These are phyloP conservation scores for Macaria liturata DNA, from an alignment of 2,888 invertebrate species.

Conservation along the genomic window DNA sequence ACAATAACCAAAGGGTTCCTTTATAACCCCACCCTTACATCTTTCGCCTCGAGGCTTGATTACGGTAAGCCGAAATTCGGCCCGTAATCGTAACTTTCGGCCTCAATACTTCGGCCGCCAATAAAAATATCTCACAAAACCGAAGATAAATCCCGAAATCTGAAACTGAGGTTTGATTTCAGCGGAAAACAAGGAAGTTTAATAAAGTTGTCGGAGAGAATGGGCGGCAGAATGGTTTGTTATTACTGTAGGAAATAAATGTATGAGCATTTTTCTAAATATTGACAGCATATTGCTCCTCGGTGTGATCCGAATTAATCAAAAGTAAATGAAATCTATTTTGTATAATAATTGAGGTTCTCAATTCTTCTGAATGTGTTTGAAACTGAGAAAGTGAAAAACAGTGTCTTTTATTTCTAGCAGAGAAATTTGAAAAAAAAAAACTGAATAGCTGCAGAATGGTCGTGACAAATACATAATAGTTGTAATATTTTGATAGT, in stretches of 20 bases:
- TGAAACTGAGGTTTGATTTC: conserved; percentile 13
- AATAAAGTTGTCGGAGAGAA: background rate
- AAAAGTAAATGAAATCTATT: no score
- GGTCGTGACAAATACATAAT: no score
- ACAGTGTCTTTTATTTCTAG: no score
- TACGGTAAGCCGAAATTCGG: conserved; percentile 17
- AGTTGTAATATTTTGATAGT: no score
- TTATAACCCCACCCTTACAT: background rate
- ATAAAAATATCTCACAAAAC: conserved; percentile 19
- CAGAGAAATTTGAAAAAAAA: no score
- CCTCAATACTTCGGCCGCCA: conserved; percentile 19
- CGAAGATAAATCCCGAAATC: conserved; percentile 19
- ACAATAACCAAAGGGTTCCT: no score
- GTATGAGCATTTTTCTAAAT: conserved; percentile 2
- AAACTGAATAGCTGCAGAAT: no score
- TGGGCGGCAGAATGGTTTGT: background rate
- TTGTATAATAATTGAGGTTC: no score
- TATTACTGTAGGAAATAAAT: background rate
- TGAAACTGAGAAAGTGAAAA: no score
- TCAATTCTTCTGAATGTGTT: no score
- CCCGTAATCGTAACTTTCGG: conserved; percentile 21
- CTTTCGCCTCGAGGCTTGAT: background rate
- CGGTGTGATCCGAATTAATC: no score
- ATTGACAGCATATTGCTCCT: no score
- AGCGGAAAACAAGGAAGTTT: background rate